Conservation (phyloP, 2,113 vertebrate species). For the Sitta europaea region DNA sequence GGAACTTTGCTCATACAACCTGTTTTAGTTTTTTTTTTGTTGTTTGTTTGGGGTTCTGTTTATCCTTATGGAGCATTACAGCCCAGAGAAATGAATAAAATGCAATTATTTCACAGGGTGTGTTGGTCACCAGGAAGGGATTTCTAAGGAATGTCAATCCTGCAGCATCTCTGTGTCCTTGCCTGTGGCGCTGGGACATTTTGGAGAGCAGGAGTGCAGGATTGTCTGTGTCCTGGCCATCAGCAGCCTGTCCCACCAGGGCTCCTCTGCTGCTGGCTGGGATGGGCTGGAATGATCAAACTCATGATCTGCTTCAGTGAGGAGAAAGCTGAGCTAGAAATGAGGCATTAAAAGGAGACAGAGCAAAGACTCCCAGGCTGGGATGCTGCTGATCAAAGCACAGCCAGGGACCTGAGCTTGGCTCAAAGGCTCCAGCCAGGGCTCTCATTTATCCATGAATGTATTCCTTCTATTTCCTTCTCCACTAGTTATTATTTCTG, state of each 20-base stretch:
- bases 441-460: not conserved
- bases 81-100: not conserved
- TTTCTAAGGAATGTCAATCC: not conserved
- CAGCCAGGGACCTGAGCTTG: rapidly evolving
- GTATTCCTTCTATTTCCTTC: not conserved
- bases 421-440: not conserved
- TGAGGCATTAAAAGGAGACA: not conserved
- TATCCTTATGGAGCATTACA: not conserved
- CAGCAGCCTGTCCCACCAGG: not conserved
- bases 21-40: not conserved
- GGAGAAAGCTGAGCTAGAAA: not conserved
- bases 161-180: not conserved
- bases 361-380: not conserved
- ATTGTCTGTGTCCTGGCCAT: not conserved
- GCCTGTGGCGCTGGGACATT: not conserved
- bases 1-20: not conserved
- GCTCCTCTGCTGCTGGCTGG: not conserved
- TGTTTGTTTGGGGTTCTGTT: not conserved
- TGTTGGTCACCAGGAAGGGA: not conserved
- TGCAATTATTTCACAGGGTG: not conserved
- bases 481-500: not conserved
- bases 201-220: not conserved
- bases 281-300: not conserved
- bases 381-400: not conserved
- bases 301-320: not conserved